A percentile compares a stretch with the other conserved stretches of the same genome.
phyloP scores from a whole-genome alignment of 2,888 invertebrate genomes.

The Nineta flava region DNA sequence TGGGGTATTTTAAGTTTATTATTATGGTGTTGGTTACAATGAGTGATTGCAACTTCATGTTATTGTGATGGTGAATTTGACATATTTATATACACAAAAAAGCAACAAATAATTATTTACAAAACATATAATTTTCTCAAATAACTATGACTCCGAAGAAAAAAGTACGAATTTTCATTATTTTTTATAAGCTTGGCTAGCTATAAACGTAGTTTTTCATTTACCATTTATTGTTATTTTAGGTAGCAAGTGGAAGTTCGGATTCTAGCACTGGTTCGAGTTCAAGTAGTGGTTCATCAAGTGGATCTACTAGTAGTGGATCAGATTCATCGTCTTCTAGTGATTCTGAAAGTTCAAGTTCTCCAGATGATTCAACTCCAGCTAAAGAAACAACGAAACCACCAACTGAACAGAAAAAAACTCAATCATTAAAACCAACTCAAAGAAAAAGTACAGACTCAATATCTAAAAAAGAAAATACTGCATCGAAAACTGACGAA shows the following conservation, averaged over 20 bases:
- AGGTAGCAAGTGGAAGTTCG: slow-evolving; percentile 10
- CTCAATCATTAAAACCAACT: slow-evolving; percentile 21
- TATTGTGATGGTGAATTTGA: no score
- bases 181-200: no score
- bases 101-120: no score
- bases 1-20: no score
- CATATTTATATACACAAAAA: no score
- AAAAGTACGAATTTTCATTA: no score
- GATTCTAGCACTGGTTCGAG: slow-evolving; percentile 48
- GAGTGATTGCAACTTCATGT: no score
- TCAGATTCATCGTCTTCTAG: slow-evolving; percentile 54
- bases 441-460: slow-evolving; percentile 21
- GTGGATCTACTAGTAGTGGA: slow-evolving; percentile 51
- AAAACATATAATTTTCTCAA: no score
- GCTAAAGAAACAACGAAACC: slow-evolving; percentile 17
- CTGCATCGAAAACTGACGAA: slow-evolving; percentile 2
- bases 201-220: no score
- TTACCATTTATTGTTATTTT: background rate
- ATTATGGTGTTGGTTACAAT: no score
- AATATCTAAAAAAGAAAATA: slow-evolving; percentile 12
- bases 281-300: slow-evolving; percentile 45
- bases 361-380: slow-evolving; percentile 24
- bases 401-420: slow-evolving; percentile 23
- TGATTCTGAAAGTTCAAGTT: slow-evolving; percentile 53
- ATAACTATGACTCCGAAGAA: no score